A percentile compares a stretch with the other conserved stretches of the same genome.
Conservation (phyloP, 1,140 invertebrate genomes). For the Neodiprion virginianus region DNA sequence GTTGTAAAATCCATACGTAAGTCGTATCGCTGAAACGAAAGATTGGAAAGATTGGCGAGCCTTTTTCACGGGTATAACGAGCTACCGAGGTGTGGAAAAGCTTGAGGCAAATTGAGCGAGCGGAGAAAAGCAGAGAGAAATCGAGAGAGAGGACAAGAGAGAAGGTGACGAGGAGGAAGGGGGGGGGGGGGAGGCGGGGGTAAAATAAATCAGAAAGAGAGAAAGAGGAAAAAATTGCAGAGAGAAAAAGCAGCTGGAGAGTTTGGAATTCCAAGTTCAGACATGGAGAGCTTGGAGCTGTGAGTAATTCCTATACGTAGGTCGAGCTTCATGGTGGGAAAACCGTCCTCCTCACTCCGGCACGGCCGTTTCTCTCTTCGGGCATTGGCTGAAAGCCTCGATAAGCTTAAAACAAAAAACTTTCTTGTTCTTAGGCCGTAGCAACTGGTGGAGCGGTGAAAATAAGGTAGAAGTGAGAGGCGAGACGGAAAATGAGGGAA, state of each 20-base stretch:
- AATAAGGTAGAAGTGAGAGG: not conserved
- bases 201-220: not conserved
- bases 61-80: conserved; percentile 1
- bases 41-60: conserved; percentile 4
- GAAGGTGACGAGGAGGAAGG: not conserved
- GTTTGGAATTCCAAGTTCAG: not conserved
- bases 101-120: conserved; percentile 2
- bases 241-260: not conserved
- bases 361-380: not conserved
- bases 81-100: conserved; percentile 4
- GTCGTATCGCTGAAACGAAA: not conserved
- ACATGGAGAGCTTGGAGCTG: not conserved
- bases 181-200: not conserved
- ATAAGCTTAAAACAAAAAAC: conserved; percentile 6
- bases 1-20: not conserved
- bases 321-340: not conserved
- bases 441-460: conserved; percentile 4
- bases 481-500: not conserved
- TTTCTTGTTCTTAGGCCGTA: not conserved
- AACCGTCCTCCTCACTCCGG: not conserved
- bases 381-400: conserved; percentile 4
- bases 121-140: not conserved
- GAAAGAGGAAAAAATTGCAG: not conserved
- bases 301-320: not conserved
- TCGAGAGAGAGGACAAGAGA: not conserved